A percentile compares a stretch with the other conserved stretches of the same genome.
Evolutionary conservation across 2,797 vertebrate species (phyloP).

Genomic region (Florisuga fusca): DNA sequence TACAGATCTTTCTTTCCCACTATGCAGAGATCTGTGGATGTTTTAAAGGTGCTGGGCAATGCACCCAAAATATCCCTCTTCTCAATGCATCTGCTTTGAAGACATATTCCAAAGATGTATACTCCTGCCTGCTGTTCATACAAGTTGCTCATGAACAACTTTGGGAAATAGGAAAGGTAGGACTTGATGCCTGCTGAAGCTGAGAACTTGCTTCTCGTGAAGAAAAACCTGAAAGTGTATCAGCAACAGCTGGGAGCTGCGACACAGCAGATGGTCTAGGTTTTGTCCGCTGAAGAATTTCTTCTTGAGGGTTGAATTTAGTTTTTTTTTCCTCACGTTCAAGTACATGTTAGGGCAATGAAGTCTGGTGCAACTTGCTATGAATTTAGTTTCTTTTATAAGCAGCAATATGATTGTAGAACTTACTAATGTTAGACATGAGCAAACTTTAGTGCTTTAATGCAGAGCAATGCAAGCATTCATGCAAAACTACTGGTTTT

Average conservation of each 20-base stretch:
- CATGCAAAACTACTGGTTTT: not conserved
- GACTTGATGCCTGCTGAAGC: not conserved
- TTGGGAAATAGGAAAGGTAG: not conserved
- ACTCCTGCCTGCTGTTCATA: fast-evolving
- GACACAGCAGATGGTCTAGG: fast-evolving
- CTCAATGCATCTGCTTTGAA: not conserved
- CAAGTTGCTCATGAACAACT: not conserved
- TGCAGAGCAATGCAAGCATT: not conserved
- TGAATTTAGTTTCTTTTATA: not conserved
- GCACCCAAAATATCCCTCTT: not conserved
- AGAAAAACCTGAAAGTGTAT: not conserved
- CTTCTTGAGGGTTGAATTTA: not conserved
- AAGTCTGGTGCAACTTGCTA: not conserved
- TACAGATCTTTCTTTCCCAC: not conserved
- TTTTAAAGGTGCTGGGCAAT: not conserved
- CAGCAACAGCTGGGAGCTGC: not conserved
- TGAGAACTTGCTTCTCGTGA: not conserved
- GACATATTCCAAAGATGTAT: not conserved
- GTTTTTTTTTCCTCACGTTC: not conserved
- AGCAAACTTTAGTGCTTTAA: not conserved
- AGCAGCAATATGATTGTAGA: not conserved
- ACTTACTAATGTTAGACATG: not conserved
- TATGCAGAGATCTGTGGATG: not conserved
- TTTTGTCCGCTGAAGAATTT: not conserved
- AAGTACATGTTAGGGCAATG: not conserved